Evolutionary conservation across 2,113 vertebrate genomes (phyloP).

Genomic region (Oplegnathus fasciatus): DNA sequence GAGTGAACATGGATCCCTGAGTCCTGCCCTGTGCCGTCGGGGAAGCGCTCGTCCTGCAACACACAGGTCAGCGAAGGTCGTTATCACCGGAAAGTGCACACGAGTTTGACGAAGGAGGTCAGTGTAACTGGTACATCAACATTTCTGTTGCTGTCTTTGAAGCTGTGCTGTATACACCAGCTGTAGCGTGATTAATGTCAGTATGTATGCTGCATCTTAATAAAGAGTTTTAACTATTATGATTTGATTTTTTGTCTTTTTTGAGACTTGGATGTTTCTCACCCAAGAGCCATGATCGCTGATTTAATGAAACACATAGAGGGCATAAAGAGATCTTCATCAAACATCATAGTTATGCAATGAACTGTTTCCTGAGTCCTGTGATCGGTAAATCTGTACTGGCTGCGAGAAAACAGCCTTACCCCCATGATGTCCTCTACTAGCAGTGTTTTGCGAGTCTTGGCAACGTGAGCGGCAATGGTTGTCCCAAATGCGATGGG

Average conservation of each 20-base stretch:
- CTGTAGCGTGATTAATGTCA: too few relatives aligned
- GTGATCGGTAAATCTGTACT: neutral
- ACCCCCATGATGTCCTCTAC: constrained; percentile 97
- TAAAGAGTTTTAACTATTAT: neutral
- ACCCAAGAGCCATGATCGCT: neutral
- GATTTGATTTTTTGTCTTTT: neutral
- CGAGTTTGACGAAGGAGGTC: neutral
- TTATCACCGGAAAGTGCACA: constrained; percentile 2
- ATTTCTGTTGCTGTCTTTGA: neutral
- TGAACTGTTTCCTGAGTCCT: neutral
- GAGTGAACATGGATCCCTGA: constrained; percentile 95
- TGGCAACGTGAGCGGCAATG: constrained; percentile 96
- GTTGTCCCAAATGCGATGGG: constrained; percentile 94
- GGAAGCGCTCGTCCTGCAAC: constrained; percentile 94
- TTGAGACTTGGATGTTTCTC: neutral
- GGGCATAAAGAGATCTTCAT: neutral
- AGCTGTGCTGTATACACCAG: neutral
- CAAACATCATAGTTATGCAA: neutral
- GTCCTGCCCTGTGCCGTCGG: constrained; percentile 95
- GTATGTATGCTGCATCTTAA: neutral
- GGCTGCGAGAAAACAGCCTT: constrained; percentile 56
- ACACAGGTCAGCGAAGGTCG: constrained; percentile 7
- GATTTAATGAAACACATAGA: neutral
- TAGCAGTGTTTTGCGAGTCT: constrained; percentile 93
- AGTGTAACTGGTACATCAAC: neutral